phyloP scores from a whole-genome alignment of 2,797 vertebrate species.

The Manis pentadactyla region DNA sequence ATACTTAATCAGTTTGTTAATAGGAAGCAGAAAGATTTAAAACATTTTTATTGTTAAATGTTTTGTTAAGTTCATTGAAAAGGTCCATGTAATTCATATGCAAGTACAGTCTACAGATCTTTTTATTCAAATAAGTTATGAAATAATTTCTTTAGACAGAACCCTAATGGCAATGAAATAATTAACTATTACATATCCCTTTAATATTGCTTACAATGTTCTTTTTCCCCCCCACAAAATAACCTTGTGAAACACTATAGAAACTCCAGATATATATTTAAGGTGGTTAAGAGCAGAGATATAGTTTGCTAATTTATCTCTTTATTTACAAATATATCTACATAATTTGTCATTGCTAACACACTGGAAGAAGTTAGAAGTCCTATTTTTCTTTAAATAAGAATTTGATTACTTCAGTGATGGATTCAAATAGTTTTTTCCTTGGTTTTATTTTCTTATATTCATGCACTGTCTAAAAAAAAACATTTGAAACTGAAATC shows the following conservation, averaged over 20 bases:
- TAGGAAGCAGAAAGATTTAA: slow-evolving; percentile 31
- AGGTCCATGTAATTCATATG: not conserved
- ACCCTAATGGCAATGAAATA: not conserved
- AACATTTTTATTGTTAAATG: not conserved
- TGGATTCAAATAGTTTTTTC: not conserved
- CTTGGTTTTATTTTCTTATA: not conserved
- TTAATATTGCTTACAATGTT: not conserved
- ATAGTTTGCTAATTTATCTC: not conserved
- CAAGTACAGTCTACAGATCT: not conserved
- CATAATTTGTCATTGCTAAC: not conserved
- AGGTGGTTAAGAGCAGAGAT: not conserved
- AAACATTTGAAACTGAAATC: slow-evolving; percentile 45
- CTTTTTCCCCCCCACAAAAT: not conserved
- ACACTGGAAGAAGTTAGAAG: not conserved
- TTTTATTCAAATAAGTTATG: not conserved
- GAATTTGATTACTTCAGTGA: slow-evolving; percentile 19
- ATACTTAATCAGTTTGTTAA: slow-evolving; percentile 32
- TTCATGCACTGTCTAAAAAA: slow-evolving; percentile 21
- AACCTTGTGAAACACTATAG: not conserved
- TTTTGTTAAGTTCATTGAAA: not conserved
- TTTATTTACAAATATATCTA: not conserved
- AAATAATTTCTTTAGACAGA: not conserved
- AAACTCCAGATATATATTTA: not conserved
- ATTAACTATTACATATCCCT: not conserved
- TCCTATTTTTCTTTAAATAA: slow-evolving; percentile 58